Conservation (phyloP, 2,113 vertebrate genomes). For the Megaceryle maxima region DNA sequence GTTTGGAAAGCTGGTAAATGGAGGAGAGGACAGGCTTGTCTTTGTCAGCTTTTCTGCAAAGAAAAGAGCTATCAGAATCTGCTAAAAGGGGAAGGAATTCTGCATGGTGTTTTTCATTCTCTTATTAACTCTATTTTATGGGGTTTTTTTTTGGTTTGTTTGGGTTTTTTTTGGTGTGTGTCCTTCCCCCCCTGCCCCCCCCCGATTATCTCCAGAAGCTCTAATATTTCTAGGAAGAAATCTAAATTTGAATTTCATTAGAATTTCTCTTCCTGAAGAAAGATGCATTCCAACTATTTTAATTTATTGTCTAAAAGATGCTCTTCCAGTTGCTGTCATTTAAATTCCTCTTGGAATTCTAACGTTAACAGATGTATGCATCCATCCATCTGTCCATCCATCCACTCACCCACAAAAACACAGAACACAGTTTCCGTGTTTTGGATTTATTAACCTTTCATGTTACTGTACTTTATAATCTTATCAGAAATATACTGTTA, state of each 20-base stretch:
- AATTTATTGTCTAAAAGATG: conserved; percentile 13
- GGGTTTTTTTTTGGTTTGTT: not conserved
- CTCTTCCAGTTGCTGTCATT: conserved; percentile 24
- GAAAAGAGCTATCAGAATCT: conserved; percentile 58
- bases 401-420: not conserved
- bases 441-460: conserved; percentile 20
- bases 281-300: not conserved
- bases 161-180: conserved; percentile 5
- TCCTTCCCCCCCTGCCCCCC: not conserved
- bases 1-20: conserved; percentile 69
- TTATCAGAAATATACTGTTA: conserved; percentile 2
- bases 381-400: not conserved
- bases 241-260: conserved; percentile 23
- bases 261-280: conserved; percentile 29
- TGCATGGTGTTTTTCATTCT: not conserved
- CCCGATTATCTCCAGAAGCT: conserved; percentile 43
- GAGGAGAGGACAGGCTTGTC: conserved; percentile 50
- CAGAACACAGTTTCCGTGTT: not conserved
- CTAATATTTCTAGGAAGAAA: conserved; percentile 13
- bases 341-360: conserved; percentile 32
- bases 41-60: conserved; percentile 70
- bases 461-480: conserved; percentile 27
- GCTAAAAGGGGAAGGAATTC: conserved; percentile 50
- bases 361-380: not conserved
- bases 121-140: conserved; percentile 14